phyloP scores from a whole-genome alignment of 1,140 invertebrate species.

The Ceratina japonica region DNA sequence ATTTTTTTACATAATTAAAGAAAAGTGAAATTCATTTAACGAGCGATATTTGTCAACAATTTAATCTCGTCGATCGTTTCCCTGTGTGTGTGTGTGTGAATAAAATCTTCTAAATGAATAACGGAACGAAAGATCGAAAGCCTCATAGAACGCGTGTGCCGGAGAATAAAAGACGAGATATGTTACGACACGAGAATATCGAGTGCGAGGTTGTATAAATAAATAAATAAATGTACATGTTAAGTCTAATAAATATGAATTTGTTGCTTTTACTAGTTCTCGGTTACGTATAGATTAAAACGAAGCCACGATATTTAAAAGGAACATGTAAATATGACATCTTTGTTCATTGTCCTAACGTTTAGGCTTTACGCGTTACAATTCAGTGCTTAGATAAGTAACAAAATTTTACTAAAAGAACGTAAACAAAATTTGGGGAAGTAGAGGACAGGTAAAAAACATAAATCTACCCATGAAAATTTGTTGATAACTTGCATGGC shows the following conservation, averaged over 20 bases:
- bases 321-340: too few species aligned
- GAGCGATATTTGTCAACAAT: neutral
- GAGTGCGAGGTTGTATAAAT: slow-evolving; percentile 76
- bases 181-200: slow-evolving; percentile 63
- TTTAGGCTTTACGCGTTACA: too few species aligned
- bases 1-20: slow-evolving; percentile 41
- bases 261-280: slow-evolving; percentile 14
- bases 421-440: neutral
- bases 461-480: neutral
- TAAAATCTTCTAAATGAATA: slow-evolving; percentile 22
- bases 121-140: slow-evolving; percentile 53
- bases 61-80: slow-evolving; percentile 22
- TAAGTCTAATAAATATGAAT: slow-evolving; percentile 64
- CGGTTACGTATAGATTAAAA: neutral
- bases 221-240: slow-evolving; percentile 77
- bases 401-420: neutral
- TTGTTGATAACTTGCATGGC: neutral
- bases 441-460: neutral
- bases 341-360: too few species aligned
- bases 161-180: slow-evolving; percentile 48
- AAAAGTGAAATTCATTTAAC: slow-evolving; percentile 19
- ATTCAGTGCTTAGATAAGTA: neutral
- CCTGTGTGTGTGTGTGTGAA: slow-evolving; percentile 28
- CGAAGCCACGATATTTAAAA: neutral
- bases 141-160: slow-evolving; percentile 30